These are phyloP conservation scores for Craseonycteris thonglongyai DNA, from an alignment of 2,113 vertebrate genomes.

Conservation along the genomic window DNA sequence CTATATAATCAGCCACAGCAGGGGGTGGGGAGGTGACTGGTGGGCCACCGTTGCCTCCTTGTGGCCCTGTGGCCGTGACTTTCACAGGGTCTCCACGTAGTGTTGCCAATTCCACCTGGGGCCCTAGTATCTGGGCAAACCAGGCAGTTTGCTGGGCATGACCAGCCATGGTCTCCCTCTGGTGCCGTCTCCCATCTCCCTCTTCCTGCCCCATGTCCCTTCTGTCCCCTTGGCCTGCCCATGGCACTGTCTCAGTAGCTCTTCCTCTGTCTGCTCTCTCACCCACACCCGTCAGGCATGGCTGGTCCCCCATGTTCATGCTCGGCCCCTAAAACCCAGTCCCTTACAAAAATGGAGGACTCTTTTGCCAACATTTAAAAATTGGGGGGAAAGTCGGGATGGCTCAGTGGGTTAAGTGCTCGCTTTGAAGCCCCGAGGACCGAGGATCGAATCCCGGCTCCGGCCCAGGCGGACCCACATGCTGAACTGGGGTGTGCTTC, in stretches of 20 bases:
- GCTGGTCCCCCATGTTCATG: rapidly evolving
- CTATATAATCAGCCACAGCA: neutral
- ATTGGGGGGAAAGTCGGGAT: neutral
- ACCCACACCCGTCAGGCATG: neutral
- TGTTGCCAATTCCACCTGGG: neutral
- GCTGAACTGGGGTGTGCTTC: too few species aligned
- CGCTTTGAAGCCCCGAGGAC: too few species aligned
- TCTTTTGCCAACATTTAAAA: neutral
- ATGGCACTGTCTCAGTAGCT: rapidly evolving
- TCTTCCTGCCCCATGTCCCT: rapidly evolving
- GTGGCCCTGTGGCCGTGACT: neutral
- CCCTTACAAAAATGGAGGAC: neutral
- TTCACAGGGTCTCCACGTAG: neutral
- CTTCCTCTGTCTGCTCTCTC: neutral
- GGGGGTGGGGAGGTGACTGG: neutral
- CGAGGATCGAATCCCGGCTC: too few species aligned
- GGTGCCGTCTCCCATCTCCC: neutral
- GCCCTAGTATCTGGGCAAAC: neutral
- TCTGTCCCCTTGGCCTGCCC: neutral
- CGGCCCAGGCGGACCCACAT: too few species aligned
- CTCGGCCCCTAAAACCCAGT: neutral
- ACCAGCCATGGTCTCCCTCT: neutral
- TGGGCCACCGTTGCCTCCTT: rapidly evolving
- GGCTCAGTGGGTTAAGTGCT: too few species aligned
- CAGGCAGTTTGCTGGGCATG: neutral